These are phyloP conservation scores for Bubo bubo DNA, from an alignment of 2,113 vertebrate species.

Conservation along the genomic window DNA sequence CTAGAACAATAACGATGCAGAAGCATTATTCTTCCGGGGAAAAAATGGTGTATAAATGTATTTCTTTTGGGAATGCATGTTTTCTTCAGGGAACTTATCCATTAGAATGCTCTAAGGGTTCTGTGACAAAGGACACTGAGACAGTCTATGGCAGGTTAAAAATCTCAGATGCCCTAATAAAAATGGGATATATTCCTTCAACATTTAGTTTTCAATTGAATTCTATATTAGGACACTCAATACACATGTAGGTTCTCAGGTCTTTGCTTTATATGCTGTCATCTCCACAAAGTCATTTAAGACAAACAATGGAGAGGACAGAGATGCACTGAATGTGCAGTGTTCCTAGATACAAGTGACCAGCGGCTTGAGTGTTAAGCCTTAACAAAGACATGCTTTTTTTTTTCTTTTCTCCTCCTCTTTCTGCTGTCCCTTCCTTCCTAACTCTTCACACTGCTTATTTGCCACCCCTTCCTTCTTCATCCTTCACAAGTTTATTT, in stretches of 20 bases:
- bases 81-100: not conserved
- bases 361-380: not conserved
- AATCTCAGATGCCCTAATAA: not conserved
- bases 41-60: not conserved
- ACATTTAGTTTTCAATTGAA: not conserved
- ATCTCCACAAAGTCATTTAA: not conserved
- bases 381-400: not conserved
- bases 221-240: not conserved
- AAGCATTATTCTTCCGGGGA: not conserved
- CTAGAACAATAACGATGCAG: not conserved
- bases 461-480: not conserved
- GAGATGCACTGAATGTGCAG: not conserved
- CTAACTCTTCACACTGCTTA: not conserved
- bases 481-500: not conserved
- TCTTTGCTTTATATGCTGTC: not conserved
- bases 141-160: not conserved
- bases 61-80: not conserved
- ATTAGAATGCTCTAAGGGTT: not conserved
- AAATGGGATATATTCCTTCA: not conserved
- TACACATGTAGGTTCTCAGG: not conserved
- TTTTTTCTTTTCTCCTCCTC: not conserved
- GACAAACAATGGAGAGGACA: not conserved
- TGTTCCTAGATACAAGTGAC: not conserved
- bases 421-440: not conserved
- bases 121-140: not conserved